Percentiles rank a stretch among this genome's conserved stretches.
Evolutionary conservation across 2,113 vertebrate species (phyloP).

Genomic region (Ophthalmolycus amberensis): DNA sequence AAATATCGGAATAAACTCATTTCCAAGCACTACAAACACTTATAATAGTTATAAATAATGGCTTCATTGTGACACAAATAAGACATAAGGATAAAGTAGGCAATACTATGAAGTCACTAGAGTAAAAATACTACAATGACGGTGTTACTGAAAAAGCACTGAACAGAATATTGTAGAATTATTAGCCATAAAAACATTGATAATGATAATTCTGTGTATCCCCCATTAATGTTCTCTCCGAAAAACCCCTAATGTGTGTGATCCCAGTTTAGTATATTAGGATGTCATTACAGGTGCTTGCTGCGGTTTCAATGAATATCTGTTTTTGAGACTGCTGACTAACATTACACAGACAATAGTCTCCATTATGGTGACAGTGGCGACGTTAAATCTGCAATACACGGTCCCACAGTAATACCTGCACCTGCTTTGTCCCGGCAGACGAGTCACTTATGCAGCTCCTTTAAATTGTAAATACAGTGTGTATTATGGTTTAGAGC

Average conservation of each 20-base stretch:
- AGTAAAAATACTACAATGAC: not conserved
- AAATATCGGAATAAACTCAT: not conserved
- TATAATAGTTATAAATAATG: not conserved
- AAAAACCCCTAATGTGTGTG: constrained; percentile 30
- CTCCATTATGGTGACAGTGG: constrained; percentile 35
- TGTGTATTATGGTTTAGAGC: constrained; percentile 10
- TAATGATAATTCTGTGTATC: constrained; percentile 5
- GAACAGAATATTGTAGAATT: not conserved
- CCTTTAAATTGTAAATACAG: constrained; percentile 46
- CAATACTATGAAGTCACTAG: no score
- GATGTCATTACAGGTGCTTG: constrained; percentile 51
- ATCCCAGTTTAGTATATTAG: constrained; percentile 21
- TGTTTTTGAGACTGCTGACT: constrained; percentile 14
- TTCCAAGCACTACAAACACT: not conserved
- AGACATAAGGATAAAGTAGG: not conserved
- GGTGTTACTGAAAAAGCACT: not conserved
- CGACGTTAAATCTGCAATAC: constrained; percentile 52
- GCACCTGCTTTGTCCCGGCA: constrained; percentile 66
- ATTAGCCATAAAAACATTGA: not conserved
- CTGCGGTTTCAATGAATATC: constrained; percentile 47
- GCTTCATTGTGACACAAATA: not conserved
- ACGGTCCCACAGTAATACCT: constrained; percentile 19
- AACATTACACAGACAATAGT: constrained; percentile 51
- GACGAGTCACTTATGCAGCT: constrained; percentile 36
- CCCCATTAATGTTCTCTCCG: constrained; percentile 1